Base-by-base conservation (phyloP, 1,140 invertebrate species). In the Battus philenor region DNA sequence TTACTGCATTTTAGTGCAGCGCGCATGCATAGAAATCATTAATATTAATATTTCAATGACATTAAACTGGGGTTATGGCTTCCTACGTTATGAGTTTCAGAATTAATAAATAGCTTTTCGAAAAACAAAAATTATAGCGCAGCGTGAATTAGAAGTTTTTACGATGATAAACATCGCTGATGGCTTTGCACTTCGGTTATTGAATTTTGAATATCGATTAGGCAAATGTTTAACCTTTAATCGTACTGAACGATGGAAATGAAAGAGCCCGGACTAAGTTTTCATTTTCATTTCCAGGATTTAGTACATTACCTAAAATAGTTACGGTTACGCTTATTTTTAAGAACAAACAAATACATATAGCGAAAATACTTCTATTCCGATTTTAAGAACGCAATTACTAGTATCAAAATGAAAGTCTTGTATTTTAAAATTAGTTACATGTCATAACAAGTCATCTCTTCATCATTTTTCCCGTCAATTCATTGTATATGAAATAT, bases 31-130 rank as follows among this genome's bases (percentile, higher is more conserved):
- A 46, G 29, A 32, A 43, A 13, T 31, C 46, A 71, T 66, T 65
- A 65, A 62, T 60, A 60, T 62, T 66, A 52, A 59, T 57, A 51
- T 54, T 56, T 34, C 30, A 55, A 59, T 59, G 38, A 48, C 27
- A 47, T 59, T 62, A 59, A 54, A 45, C 33, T 31, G 20, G 41
- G 33, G 41, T 39, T 15, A 36, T 26, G 17, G 16, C 18, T 30
- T 20, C 32, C 18, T 24, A 15, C 32, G 39, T 53, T 51, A 57
- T 41, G 46, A 36, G 39, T 43, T 57, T 57, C 18, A 33, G 32
- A 44, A 33, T 50, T 50, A 33, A 27, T 39, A 27, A 27, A 29
- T 16, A 41, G 33, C 17, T 22, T 10, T 36, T n/a, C 15, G 16
- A 17, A 41, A 16, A 27, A 26, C 18, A 11, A 39, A 27, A 39